Evolutionary conservation across 2,113 vertebrate species (phyloP), one percentile per base, ranked within the genome.

Genomic region (Anser cygnoides): DNA sequence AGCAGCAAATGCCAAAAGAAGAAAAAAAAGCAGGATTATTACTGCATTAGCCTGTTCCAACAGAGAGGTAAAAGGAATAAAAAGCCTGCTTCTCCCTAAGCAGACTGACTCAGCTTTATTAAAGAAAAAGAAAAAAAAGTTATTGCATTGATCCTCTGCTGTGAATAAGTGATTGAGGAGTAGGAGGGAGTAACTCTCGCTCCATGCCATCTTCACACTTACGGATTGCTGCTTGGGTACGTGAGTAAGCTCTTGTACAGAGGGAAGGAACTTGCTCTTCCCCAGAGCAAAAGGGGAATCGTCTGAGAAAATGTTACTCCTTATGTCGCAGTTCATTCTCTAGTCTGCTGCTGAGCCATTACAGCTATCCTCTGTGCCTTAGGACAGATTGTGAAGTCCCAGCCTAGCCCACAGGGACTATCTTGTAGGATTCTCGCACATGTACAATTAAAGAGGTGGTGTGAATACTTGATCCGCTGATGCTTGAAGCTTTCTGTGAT

Each of bases 331-430:
- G 43, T 74, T 86, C 43, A 3, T 78, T 86, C 52, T 84, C 52
- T 6, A 6, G 59, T 62, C 72, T 81, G 76, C 94, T 92, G 79
- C 94, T 90, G 91, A 95, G 90, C 90, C 82, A 7, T 74, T 59
- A 37, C 57, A 92, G 88, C 83, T 92, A 4, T 61, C 25, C 87
- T 80, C 85, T 21, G 89, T 94, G 96, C 82, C 87, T 88, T 91
- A 94, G 91, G 93, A 65, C 59, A 89, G 82, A 54, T 77, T 62
- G 73, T 31, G 35, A 83, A 37, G 78, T 81, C 83, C 72, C 46
- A 1, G 0, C 57, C 72, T 71, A 37, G 84, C 86, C 71, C 68
- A 31, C 22, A 11, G 79, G 88, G 82, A 43, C 78, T 57, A 9
- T 83, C 77, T 33, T 6, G 4, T 9, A 55, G n/a, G 66, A 57